These are phyloP conservation scores for Latheticus oryzae DNA, from an alignment of 2,888 invertebrate species.

Conservation along the genomic window DNA sequence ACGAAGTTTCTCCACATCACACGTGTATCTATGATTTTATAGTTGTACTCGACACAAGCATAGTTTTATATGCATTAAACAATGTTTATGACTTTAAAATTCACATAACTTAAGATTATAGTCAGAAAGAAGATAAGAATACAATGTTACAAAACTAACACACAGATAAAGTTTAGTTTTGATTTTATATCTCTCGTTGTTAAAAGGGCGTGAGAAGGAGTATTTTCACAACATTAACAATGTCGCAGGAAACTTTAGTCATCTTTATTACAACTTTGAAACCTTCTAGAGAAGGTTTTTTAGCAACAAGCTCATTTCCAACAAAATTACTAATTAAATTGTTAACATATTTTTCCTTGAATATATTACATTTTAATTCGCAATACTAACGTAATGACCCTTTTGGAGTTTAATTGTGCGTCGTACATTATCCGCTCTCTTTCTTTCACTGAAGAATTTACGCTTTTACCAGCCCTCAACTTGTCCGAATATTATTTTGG, in stretches of 20 bases:
- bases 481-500: conserved; percentile 11
- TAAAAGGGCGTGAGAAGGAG: no score
- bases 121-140: conserved; percentile 16
- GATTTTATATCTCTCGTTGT: no score
- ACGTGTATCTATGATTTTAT: conserved; percentile 4
- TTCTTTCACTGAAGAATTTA: conserved; percentile 8
- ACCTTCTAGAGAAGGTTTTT: no score
- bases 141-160: conserved; percentile 17
- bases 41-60: conserved; percentile 9
- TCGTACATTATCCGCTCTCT: conserved; percentile 14
- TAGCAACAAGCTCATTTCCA: conserved; percentile 1
- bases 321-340: conserved; percentile 10
- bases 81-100: conserved; percentile 29
- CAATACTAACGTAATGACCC: conserved; percentile 2
- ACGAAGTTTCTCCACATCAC: no score
- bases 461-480: neutral
- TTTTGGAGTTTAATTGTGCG: conserved; percentile 3
- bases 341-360: conserved; percentile 6
- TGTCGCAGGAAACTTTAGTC: neutral
- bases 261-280: conserved; percentile 1
- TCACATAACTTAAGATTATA: conserved; percentile 24
- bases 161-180: neutral
- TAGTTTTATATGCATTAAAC: conserved; percentile 27
- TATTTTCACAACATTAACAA: no score
- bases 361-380: conserved; percentile 15